Percentiles rank a stretch among this genome's conserved stretches.
phyloP scores from a whole-genome alignment of 2,888 invertebrate genomes.

The Allygus modestus region DNA sequence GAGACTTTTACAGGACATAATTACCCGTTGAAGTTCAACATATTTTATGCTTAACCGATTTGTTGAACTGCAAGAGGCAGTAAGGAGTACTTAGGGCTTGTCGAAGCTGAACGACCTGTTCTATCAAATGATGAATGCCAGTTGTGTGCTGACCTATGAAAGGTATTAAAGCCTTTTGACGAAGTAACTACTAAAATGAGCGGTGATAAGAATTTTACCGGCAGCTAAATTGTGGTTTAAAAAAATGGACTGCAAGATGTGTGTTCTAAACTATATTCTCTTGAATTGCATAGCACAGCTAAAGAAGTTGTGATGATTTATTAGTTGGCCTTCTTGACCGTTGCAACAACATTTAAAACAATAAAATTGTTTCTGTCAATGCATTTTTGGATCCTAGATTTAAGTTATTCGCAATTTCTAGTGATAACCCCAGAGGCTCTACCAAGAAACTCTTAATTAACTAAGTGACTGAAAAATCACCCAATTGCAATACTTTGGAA shows the following conservation, averaged over 20 bases:
- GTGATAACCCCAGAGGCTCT: background rate
- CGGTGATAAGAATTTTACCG: constrained; percentile 63
- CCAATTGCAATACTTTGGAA: no score
- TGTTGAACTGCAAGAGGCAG: constrained; percentile 33
- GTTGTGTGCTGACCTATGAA: constrained; percentile 61
- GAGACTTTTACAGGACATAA: constrained; percentile 31
- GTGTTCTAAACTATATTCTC: background rate
- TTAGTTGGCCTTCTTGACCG: background rate
- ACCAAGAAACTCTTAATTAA: background rate
- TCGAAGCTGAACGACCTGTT: constrained; percentile 60
- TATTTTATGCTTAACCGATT: constrained; percentile 33
- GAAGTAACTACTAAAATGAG: constrained; percentile 62
- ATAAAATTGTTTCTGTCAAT: background rate
- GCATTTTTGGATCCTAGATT: background rate
- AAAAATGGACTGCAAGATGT: background rate
- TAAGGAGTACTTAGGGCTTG: constrained; percentile 65
- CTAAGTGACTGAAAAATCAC: background rate
- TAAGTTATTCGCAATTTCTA: background rate
- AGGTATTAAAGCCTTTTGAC: constrained; percentile 64
- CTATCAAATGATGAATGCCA: constrained; percentile 65
- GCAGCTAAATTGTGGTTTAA: constrained; percentile 9
- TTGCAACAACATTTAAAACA: background rate
- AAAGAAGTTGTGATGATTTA: background rate
- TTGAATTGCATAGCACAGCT: background rate
- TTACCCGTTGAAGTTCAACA: constrained; percentile 31